Evolutionary conservation across 2,113 vertebrate genomes (phyloP).

Genomic region (Otolemur garnettii): DNA sequence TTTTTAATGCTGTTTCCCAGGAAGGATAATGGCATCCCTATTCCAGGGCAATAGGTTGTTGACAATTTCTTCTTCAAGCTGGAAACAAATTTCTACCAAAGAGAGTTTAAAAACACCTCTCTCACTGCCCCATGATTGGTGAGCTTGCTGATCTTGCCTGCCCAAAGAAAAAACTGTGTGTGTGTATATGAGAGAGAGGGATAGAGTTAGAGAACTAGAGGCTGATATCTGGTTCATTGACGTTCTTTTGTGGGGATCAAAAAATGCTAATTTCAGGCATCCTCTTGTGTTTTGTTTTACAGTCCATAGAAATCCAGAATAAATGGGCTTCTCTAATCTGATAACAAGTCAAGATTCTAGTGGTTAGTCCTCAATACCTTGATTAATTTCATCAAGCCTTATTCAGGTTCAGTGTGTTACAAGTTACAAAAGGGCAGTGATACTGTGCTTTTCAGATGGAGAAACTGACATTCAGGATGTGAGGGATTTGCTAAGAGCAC

Average conservation of each 20-base stretch:
- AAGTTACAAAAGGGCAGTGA: background rate
- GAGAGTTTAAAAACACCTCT: background rate
- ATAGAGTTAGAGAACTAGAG: background rate
- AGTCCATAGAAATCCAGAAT: background rate
- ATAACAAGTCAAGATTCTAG: background rate
- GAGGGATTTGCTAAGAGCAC: background rate
- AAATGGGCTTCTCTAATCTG: background rate
- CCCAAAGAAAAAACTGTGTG: background rate
- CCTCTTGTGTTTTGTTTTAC: background rate
- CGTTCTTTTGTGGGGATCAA: background rate
- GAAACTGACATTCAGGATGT: background rate
- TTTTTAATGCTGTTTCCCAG: background rate
- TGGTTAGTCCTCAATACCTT: background rate
- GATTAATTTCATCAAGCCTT: background rate
- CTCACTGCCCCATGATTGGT: background rate
- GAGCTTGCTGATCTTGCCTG: background rate
- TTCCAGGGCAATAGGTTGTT: background rate
- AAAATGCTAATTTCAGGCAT: conserved; percentile 3
- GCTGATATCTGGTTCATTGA: background rate
- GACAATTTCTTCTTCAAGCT: background rate
- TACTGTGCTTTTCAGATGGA: background rate
- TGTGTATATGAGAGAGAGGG: too few species aligned
- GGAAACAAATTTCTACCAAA: background rate
- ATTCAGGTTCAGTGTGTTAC: background rate
- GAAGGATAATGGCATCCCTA: background rate